Percentiles rank a stretch among this genome's conserved stretches.
Evolutionary conservation across 2,888 invertebrate genomes (phyloP).

Genomic region (Aspidapion aeneum): DNA sequence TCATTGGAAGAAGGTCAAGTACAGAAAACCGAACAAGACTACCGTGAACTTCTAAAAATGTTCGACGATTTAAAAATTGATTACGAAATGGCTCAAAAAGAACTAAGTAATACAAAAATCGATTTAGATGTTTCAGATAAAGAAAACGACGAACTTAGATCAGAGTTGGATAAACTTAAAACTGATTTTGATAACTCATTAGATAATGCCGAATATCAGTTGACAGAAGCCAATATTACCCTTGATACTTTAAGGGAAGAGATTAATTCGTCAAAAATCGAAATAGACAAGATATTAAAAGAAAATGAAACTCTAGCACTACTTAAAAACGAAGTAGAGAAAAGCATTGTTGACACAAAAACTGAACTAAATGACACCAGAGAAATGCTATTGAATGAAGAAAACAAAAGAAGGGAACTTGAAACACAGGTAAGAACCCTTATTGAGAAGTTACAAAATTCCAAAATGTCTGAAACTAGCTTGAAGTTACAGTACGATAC

Average conservation of each 20-base stretch:
- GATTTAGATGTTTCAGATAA: slow-evolving; percentile 47
- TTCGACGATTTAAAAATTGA: slow-evolving; percentile 32
- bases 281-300: slow-evolving; percentile 36
- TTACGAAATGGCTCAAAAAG: slow-evolving; percentile 25
- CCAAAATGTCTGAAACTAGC: slow-evolving; percentile 45
- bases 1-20: slow-evolving; percentile 6
- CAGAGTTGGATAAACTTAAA: slow-evolving; percentile 48
- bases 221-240: slow-evolving; percentile 49
- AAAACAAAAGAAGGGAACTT: slow-evolving; percentile 31
- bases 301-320: slow-evolving; percentile 33
- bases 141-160: slow-evolving; percentile 44
- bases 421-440: slow-evolving; percentile 37
- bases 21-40: slow-evolving; percentile 30
- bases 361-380: slow-evolving; percentile 37
- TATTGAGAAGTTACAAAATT: slow-evolving; percentile 44
- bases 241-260: slow-evolving; percentile 48
- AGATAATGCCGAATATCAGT: slow-evolving; percentile 44
- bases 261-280: slow-evolving; percentile 40
- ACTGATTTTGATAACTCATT: slow-evolving; percentile 43
- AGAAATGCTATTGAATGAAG: slow-evolving; percentile 36
- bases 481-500: slow-evolving; percentile 41
- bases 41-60: slow-evolving; percentile 37
- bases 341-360: slow-evolving; percentile 34
- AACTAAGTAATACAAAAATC: slow-evolving; percentile 52
- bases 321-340: slow-evolving; percentile 31